Conservation (phyloP, 2,888 invertebrate species). For the Ichneumoninae sp. region DNA sequence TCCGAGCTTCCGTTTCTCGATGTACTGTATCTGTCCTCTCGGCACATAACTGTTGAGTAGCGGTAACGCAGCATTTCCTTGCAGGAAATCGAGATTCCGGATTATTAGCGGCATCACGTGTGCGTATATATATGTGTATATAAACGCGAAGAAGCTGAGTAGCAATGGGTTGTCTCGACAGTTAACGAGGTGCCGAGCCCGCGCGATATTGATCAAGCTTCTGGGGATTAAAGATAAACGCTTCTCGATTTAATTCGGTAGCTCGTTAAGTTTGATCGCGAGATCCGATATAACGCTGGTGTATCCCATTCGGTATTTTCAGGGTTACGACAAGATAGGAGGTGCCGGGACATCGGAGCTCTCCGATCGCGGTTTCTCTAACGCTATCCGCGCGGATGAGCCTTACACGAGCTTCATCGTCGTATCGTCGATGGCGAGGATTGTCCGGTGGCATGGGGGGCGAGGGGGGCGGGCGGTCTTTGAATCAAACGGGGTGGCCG, state of each 20-base stretch:
- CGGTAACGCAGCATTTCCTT: background rate
- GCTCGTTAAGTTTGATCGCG: conserved; percentile 78
- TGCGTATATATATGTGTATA: background rate
- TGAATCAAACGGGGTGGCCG: conserved; percentile 67
- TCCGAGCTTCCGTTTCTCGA: conserved; percentile 54
- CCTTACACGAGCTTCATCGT: background rate
- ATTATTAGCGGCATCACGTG: conserved; percentile 49
- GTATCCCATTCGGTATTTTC: background rate
- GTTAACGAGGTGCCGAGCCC: conserved; percentile 68
- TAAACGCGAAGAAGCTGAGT: background rate
- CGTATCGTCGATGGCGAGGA: conserved; percentile 36
- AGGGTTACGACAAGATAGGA: conserved; percentile 19
- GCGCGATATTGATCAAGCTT: conserved; percentile 1
- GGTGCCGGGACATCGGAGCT: conserved; percentile 24
- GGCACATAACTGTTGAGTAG: background rate
- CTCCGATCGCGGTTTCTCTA: conserved; percentile 13
- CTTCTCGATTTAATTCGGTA: conserved; percentile 78
- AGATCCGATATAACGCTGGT: conserved; percentile 72
- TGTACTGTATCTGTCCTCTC: conserved; percentile 15
- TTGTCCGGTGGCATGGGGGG: conserved; percentile 7
- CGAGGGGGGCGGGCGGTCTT: conserved; percentile 14
- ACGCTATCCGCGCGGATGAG: conserved; percentile 13
- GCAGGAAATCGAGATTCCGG: conserved; percentile 31
- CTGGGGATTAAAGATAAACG: conserved; percentile 37
- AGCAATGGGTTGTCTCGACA: conserved; percentile 39